Conservation (phyloP, 2,113 vertebrate species). For the Piprites chloris region DNA sequence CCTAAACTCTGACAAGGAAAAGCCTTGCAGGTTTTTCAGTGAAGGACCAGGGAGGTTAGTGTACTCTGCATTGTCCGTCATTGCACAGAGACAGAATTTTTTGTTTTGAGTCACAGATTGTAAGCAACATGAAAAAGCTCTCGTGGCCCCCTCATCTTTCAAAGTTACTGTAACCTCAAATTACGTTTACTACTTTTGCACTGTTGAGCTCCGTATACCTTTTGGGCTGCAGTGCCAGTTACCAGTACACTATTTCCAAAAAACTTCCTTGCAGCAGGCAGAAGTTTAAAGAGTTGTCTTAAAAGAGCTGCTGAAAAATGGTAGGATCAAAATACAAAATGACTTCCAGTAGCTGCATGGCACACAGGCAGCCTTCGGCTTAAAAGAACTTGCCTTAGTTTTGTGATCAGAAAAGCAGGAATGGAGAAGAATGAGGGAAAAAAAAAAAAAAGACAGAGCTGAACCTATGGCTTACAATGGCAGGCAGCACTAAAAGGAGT, state of each 20-base stretch:
- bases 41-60: background rate
- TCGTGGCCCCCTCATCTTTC: background rate
- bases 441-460: background rate
- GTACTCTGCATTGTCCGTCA: background rate
- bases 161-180: background rate
- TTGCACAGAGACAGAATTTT: fast-evolving
- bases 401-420: background rate
- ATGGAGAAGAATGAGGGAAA: background rate
- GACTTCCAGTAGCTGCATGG: background rate
- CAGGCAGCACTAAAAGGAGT: background rate
- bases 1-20: background rate
- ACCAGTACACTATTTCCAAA: background rate
- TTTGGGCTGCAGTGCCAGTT: background rate
- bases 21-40: background rate
- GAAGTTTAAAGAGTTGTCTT: background rate
- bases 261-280: background rate
- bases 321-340: background rate
- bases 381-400: background rate
- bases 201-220: background rate
- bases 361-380: background rate
- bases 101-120: background rate
- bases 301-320: background rate
- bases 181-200: background rate
- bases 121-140: background rate
- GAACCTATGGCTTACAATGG: background rate